phyloP scores from a whole-genome alignment of 1,140 invertebrate species.

The Trinorchestia longiramus region DNA sequence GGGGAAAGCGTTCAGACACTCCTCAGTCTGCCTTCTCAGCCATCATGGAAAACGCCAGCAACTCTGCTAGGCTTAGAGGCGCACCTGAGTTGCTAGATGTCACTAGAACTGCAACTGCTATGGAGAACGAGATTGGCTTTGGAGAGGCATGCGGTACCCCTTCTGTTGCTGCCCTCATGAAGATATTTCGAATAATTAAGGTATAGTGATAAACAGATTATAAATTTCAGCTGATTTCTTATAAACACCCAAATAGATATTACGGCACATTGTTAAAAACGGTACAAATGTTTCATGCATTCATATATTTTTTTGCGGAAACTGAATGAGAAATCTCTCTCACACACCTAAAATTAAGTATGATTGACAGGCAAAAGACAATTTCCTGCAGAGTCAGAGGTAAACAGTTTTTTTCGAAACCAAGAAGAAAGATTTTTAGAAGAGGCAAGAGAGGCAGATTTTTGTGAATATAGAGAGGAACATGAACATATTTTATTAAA shows the following conservation, averaged over 20 bases:
- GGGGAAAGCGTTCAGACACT: conserved; percentile 62
- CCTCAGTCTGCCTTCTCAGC: background rate
- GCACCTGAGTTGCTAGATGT: conserved; percentile 23
- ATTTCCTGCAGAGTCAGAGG: background rate
- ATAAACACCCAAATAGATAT: too few relatives aligned
- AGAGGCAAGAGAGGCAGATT: background rate
- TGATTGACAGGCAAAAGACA: background rate
- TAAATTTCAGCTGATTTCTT: too few relatives aligned
- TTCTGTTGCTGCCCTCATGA: conserved; percentile 61
- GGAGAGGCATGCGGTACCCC: conserved; percentile 59
- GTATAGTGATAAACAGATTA: conserved; percentile 32
- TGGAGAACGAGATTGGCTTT: background rate
- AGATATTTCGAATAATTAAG: conserved; percentile 64
- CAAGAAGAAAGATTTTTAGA: background rate
- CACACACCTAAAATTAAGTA: background rate
- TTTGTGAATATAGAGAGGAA: background rate
- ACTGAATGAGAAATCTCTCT: too few relatives aligned
- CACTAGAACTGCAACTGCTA: conserved; percentile 38
- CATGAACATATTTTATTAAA: background rate
- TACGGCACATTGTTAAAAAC: too few relatives aligned
- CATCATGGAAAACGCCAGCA: conserved; percentile 30
- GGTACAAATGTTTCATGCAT: too few relatives aligned
- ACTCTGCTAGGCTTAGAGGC: conserved; percentile 31
- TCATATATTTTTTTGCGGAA: too few relatives aligned
- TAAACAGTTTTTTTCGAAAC: background rate